Evolutionary conservation across 2,113 vertebrate genomes (phyloP).

Genomic region (Tachuris rubrigastra): DNA sequence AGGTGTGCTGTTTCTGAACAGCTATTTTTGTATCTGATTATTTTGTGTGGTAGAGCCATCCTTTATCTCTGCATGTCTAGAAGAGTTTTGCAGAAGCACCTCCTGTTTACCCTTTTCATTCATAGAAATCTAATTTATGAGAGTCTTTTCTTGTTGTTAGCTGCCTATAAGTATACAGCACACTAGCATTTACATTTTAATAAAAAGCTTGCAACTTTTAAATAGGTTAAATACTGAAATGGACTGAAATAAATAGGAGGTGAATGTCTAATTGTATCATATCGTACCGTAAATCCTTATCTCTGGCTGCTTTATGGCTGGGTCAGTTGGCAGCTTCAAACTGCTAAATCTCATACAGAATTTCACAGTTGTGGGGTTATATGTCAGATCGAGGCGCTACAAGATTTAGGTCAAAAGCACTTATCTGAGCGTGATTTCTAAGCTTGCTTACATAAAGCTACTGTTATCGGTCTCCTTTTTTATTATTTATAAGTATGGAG

Average conservation of each 20-base stretch:
- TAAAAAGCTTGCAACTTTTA: constrained; percentile 69
- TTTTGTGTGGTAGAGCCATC: constrained; percentile 77
- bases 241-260: constrained; percentile 75
- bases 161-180: constrained; percentile 50
- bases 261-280: constrained; percentile 83
- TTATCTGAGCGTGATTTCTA: constrained; percentile 81
- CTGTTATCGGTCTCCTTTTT: constrained; percentile 72
- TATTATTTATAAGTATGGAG: constrained; percentile 73
- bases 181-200: constrained; percentile 71
- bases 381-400: constrained; percentile 76
- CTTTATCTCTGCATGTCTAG: constrained; percentile 79
- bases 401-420: constrained; percentile 85
- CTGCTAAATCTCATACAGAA: constrained; percentile 79
- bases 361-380: constrained; percentile 79
- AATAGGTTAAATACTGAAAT: constrained; percentile 72
- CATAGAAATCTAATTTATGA: constrained; percentile 73
- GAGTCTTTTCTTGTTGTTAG: constrained; percentile 57
- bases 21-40: constrained; percentile 83
- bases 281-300: constrained; percentile 79
- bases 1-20: constrained; percentile 78
- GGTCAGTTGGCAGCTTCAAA: constrained; percentile 81
- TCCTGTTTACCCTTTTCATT: constrained; percentile 75
- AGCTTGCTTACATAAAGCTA: constrained; percentile 82
- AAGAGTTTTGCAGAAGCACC: constrained; percentile 76
- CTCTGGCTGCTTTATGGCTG: constrained; percentile 75